A percentile compares a stretch with the other conserved stretches of the same genome.
Conservation (phyloP, 92 coral and sea anemone species). For the Porites lobata region DNA sequence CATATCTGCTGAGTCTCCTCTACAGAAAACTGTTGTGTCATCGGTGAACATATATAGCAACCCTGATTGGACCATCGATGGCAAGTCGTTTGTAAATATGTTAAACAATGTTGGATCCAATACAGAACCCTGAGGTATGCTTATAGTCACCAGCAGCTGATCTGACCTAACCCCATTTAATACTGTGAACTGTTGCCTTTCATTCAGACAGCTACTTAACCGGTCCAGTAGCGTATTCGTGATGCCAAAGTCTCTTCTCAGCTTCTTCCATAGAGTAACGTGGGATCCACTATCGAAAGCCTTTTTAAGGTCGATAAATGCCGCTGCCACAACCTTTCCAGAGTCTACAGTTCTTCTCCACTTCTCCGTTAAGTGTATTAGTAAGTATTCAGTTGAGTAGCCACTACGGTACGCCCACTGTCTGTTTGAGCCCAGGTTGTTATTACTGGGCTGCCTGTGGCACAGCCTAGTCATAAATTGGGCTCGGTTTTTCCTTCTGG, state of each 20-base stretch:
- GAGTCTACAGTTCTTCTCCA: constrained; percentile 26
- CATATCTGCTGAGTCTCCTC: not conserved
- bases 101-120: too few species aligned
- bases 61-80: constrained; percentile 1
- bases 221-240: not conserved
- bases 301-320: constrained; percentile 27
- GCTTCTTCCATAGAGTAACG: not conserved
- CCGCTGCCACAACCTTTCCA: constrained; percentile 18
- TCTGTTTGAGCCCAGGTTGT: not conserved
- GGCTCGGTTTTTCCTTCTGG: not conserved
- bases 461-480: too few species aligned
- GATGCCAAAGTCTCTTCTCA: not conserved
- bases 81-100: constrained; percentile 21
- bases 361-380: not conserved
- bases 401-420: not conserved
- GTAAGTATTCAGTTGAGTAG: not conserved
- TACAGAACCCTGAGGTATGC: constrained; percentile 4
- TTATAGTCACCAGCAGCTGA: constrained; percentile 1
- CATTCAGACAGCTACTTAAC: not conserved
- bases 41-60: constrained; percentile 19
- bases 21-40: not conserved
- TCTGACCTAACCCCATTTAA: constrained; percentile 29
- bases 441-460: not conserved
- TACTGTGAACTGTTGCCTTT: constrained; percentile 19
- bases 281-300: not conserved